Base-by-base conservation (phyloP, 2,797 vertebrate species). In the Antrozous pallidus region DNA sequence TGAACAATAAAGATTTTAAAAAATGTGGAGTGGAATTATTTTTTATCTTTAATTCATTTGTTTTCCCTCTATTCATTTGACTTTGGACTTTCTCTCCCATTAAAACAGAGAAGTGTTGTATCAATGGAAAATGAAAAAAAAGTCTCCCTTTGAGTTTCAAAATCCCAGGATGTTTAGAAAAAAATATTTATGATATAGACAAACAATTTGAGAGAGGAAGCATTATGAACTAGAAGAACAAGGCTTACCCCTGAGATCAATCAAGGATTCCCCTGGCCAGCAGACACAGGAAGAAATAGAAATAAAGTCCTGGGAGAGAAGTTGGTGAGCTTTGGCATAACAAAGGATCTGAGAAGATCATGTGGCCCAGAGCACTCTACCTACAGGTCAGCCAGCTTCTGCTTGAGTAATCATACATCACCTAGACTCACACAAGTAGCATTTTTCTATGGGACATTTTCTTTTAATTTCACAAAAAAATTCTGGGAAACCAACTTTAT, bases 111-210 rank as follows among this genome's bases (percentile, higher is more conserved):
- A 95, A 80, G 40, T 69, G 49, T 85, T 58, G 18, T 80, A 80
- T 75, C 51, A 51, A 14, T 80, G 84, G 89, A 51, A 88, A 80
- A 61, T 18, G 6, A 56, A 91, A 67, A 92, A 70, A 94, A 89
- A 63, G 14, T 77, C 36, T 51, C 28, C 22, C n/a, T 28, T 77
- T 82, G 33, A 88, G 78, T 67, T 91, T 86, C 38, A 86, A 71
- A 77, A 86, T 63, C 33, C 18, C 18, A 78, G 24, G 13, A 63
- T 17, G 7, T 92, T 77, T 54, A 81, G 80, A 83, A 65, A 63
- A 18, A 67, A 38, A 92, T 26, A 75, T 24, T 84, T n/a, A 33
- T 85, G 51, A 56, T 65, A 31, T 22, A 74, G 45, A 71, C 24
- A 85, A 86, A 65, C 12, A 71, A 42, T 7, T 56, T 51, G 36